phyloP scores from a whole-genome alignment of 37 sponge, comb jelly and placozoan species.

The Beroe forskalii region DNA sequence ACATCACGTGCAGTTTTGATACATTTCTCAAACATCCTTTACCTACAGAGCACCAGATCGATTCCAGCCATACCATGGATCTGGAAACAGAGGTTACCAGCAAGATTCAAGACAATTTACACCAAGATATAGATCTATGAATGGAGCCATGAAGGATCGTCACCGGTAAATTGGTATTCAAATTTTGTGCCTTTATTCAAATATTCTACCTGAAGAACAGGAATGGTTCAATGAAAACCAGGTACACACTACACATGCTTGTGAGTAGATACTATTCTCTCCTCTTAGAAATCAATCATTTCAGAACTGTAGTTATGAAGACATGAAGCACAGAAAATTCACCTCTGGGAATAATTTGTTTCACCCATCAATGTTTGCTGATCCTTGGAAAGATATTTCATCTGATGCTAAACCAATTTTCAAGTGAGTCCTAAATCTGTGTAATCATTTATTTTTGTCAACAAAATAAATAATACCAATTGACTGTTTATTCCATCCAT shows the following conservation, averaged over 20 bases:
- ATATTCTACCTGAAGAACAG: background rate
- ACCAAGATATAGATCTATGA: slow-evolving; percentile 28
- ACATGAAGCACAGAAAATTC: background rate
- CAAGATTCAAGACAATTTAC: background rate
- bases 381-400: background rate
- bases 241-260: too few relatives aligned
- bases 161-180: background rate
- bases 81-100: background rate
- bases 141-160: background rate
- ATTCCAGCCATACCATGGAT: background rate
- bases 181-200: background rate
- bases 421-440: too few relatives aligned
- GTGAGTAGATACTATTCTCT: background rate
- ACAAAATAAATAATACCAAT: too few relatives aligned
- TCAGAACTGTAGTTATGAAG: slow-evolving; percentile 17
- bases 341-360: background rate
- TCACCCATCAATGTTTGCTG: background rate
- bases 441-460: too few relatives aligned
- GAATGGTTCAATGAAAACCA: too few relatives aligned
- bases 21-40: background rate
- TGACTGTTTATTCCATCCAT: background rate
- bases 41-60: background rate
- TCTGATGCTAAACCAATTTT: slow-evolving; percentile 10
- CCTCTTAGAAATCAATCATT: too few relatives aligned
- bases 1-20: too few relatives aligned